Percentiles rank a stretch among this genome's conserved stretches.
Conservation (phyloP, 1,140 invertebrate species). For the Sitophilus oryzae region DNA sequence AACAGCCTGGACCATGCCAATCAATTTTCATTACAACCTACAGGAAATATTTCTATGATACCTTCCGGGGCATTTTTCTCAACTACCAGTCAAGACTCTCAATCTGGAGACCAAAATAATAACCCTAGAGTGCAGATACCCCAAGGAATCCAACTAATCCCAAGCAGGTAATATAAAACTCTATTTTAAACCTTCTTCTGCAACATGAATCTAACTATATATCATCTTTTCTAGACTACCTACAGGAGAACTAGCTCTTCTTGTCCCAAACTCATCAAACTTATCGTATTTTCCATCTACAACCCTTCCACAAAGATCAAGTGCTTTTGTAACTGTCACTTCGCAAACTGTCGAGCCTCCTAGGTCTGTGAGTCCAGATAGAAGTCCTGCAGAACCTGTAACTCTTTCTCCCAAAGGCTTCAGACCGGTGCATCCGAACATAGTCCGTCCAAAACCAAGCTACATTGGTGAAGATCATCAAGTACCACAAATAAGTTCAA, state of each 20-base stretch:
- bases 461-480: slow-evolving; percentile 29
- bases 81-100: slow-evolving; percentile 15
- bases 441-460: slow-evolving; percentile 16
- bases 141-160: slow-evolving; percentile 56
- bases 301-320: slow-evolving; percentile 26
- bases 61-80: slow-evolving; percentile 14
- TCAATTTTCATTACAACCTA: slow-evolving; percentile 29
- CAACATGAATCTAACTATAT: too few relatives aligned
- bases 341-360: slow-evolving; percentile 24
- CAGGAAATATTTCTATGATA: slow-evolving; percentile 27
- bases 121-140: slow-evolving; percentile 40
- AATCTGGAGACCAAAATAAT: slow-evolving; percentile 35
- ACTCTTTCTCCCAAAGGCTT: slow-evolving; percentile 29
- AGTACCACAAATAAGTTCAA: slow-evolving; percentile 35
- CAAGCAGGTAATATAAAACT: slow-evolving; percentile 51
- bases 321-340: slow-evolving; percentile 40
- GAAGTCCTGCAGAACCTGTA: slow-evolving; percentile 31
- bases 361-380: slow-evolving; percentile 33
- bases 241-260: slow-evolving; percentile 56
- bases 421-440: slow-evolving; percentile 27
- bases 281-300: slow-evolving; percentile 32
- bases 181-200: too few relatives aligned
- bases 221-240: slow-evolving; percentile 44
- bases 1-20: slow-evolving; percentile 43
- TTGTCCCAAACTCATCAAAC: slow-evolving; percentile 49